A percentile compares a stretch with the other conserved stretches of the same genome.
Conservation (phyloP, 2,888 invertebrate genomes). For the Drymonia ruficornis region DNA sequence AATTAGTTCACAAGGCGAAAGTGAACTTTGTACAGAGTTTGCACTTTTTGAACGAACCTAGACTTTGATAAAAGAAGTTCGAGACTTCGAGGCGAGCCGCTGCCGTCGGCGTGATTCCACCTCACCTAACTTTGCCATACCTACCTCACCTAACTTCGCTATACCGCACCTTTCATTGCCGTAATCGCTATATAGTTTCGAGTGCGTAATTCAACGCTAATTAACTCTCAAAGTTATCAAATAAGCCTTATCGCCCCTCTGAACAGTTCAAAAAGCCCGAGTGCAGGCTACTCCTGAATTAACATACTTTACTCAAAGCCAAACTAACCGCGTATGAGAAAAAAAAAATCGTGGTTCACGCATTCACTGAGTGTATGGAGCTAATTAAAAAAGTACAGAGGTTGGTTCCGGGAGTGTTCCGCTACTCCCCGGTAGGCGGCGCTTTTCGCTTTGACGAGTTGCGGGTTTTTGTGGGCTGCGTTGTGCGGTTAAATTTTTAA, state of each 20-base stretch:
- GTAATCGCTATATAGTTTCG: constrained; percentile 18
- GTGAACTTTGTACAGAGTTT: constrained; percentile 82
- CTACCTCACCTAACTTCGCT: constrained; percentile 12
- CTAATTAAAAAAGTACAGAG: constrained; percentile 84
- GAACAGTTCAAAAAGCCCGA: constrained; percentile 67
- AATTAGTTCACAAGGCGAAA: constrained; percentile 84
- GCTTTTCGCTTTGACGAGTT: constrained; percentile 76
- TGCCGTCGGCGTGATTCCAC: constrained; percentile 31
- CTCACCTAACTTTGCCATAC: constrained; percentile 14
- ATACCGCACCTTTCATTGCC: not conserved
- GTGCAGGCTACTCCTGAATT: constrained; percentile 72
- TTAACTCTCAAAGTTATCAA: constrained; percentile 53
- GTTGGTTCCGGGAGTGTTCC: constrained; percentile 78
- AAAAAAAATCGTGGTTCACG: constrained; percentile 75
- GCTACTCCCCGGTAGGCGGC: constrained; percentile 80
- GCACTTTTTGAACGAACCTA: constrained; percentile 81
- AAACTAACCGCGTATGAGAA: constrained; percentile 76
- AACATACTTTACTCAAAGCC: constrained; percentile 82
- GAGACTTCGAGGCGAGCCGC: constrained; percentile 35
- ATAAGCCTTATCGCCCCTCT: constrained; percentile 50
- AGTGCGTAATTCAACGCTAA: constrained; percentile 47
- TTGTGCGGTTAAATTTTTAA: constrained; percentile 79
- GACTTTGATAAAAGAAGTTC: constrained; percentile 80
- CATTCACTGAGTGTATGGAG: constrained; percentile 79
- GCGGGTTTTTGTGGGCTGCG: constrained; percentile 61